A percentile compares a stretch with the other conserved stretches of the same genome.
These are phyloP conservation scores for Eutolmus rufibarbis DNA, from an alignment of 2,888 invertebrate genomes.

Conservation along the genomic window DNA sequence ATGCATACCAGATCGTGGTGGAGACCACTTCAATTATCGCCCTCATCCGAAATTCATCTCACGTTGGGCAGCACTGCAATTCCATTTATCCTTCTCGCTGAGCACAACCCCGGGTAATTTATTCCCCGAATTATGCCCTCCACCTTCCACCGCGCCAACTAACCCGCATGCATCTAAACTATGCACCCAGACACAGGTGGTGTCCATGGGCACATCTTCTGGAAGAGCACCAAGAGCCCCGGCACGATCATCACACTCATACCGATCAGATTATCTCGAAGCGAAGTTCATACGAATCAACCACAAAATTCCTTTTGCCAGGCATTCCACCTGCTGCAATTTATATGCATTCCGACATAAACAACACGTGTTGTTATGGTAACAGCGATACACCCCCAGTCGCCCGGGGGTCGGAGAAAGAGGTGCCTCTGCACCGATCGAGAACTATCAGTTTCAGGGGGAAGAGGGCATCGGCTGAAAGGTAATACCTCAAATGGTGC, in stretches of 20 bases:
- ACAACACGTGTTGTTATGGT: conserved; percentile 33
- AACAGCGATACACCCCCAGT: conserved; percentile 8
- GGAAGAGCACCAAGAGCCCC: neutral
- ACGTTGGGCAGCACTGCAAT: conserved; percentile 25
- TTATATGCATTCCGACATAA: conserved; percentile 38
- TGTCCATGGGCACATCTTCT: neutral
- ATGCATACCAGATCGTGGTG: conserved; percentile 9
- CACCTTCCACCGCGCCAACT: neutral
- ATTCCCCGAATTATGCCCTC: conserved; percentile 30
- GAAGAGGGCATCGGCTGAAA: conserved; percentile 9
- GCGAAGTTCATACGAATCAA: conserved; percentile 33
- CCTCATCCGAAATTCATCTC: conserved; percentile 29
- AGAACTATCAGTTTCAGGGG: conserved; percentile 25
- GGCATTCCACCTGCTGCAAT: conserved; percentile 40
- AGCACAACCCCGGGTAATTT: conserved; percentile 30
- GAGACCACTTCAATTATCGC: conserved; percentile 9
- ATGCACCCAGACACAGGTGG: neutral
- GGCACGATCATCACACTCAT: conserved; percentile 3
- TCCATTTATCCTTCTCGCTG: conserved; percentile 18
- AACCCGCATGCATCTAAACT: neutral
- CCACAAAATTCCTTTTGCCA: conserved; percentile 37
- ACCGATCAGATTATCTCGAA: conserved; percentile 10
- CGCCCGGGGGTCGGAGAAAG: neutral
- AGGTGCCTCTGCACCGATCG: neutral
- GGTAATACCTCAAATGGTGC: conserved; percentile 13